phyloP scores from a whole-genome alignment of 53 echinoderm and acorn worm genomes.

The Crossaster papposus region DNA sequence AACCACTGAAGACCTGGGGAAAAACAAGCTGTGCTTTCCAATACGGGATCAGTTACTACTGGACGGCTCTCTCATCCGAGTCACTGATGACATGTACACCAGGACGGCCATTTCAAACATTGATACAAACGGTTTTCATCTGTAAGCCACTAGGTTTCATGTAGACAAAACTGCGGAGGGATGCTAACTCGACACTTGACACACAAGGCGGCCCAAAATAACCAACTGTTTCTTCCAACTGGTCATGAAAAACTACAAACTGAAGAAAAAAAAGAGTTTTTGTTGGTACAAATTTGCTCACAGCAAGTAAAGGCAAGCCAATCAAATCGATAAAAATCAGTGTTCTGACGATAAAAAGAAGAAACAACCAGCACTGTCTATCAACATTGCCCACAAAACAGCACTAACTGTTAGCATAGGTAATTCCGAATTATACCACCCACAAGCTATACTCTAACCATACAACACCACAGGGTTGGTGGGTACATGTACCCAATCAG shows the following conservation, averaged over 20 bases:
- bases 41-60: neutral
- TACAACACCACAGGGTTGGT: neutral
- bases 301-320: constrained; percentile 3
- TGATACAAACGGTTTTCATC: neutral
- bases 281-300: neutral
- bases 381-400: neutral
- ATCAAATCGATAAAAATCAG: neutral
- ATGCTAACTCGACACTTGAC: too few relatives aligned
- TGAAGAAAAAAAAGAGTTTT: neutral
- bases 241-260: neutral
- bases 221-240: neutral
- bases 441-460: neutral
- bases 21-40: too few relatives aligned
- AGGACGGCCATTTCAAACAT: neutral
- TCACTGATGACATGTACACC: neutral
- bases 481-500: neutral
- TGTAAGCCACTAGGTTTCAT: neutral
- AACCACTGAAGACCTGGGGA: neutral
- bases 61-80: neutral
- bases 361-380: neutral
- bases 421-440: neutral
- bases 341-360: neutral
- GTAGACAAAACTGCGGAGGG: neutral
- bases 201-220: neutral
- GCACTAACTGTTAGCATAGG: neutral